These are phyloP conservation scores for Halictus ligatus DNA, from an alignment of 2,888 invertebrate species.

Conservation along the genomic window DNA sequence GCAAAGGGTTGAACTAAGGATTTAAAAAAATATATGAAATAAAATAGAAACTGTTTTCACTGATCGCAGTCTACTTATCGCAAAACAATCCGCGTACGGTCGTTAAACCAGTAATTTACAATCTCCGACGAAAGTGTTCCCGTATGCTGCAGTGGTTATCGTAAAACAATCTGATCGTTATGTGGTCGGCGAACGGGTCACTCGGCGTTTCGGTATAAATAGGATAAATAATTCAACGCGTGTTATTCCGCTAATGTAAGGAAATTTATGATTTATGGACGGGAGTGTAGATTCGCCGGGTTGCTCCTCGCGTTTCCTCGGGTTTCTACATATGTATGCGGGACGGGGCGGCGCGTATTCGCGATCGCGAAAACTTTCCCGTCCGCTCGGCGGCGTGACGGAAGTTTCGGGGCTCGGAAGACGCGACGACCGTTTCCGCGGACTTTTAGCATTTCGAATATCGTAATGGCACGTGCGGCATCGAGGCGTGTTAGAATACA, in stretches of 20 bases:
- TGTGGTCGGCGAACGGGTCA: neutral
- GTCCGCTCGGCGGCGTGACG: neutral
- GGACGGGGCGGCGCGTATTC: neutral
- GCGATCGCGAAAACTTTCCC: conserved; percentile 60
- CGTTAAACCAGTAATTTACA: neutral
- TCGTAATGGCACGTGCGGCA: conserved; percentile 52
- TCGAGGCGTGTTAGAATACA: conserved; percentile 41
- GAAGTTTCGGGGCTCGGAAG: conserved; percentile 31
- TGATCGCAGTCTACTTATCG: neutral
- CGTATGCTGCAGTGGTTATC: neutral
- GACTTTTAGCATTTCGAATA: conserved; percentile 54
- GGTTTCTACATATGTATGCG: neutral
- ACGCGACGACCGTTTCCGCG: conserved; percentile 12
- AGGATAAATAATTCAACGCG: conserved; percentile 1
- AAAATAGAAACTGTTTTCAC: no score
- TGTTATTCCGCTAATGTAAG: conserved; percentile 1
- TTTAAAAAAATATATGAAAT: no score
- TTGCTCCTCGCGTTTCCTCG: conserved; percentile 29
- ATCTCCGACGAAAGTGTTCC: neutral
- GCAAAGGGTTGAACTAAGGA: no score
- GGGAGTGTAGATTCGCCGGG: conserved; percentile 17
- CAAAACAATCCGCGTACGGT: neutral
- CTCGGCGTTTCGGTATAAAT: neutral
- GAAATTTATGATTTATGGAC: conserved; percentile 7
- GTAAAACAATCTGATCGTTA: neutral